Conservation (phyloP, 2,888 invertebrate genomes). For the Hyposoter didymator region DNA sequence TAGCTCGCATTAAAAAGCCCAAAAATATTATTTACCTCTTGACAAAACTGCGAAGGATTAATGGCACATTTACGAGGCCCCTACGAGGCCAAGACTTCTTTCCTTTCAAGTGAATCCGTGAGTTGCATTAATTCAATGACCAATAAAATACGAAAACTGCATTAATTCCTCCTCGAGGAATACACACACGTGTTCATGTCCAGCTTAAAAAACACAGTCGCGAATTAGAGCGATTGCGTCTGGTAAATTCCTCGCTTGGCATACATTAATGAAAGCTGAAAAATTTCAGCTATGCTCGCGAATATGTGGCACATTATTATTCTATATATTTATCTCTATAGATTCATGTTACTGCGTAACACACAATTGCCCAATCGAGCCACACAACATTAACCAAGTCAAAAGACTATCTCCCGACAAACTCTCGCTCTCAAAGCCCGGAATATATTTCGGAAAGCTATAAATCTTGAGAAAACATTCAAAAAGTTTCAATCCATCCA, state of each 20-base stretch:
- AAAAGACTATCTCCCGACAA: conserved; percentile 19
- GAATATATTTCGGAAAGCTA: conserved; percentile 9
- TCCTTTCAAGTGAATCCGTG: conserved; percentile 71
- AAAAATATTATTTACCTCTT: conserved; percentile 42
- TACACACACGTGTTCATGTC: background rate
- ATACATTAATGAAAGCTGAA: conserved; percentile 8
- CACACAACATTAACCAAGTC: conserved; percentile 23
- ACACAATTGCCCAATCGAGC: conserved; percentile 36
- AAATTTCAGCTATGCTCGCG: conserved; percentile 36
- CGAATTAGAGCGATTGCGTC: conserved; percentile 50
- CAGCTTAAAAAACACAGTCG: background rate
- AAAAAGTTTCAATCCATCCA: background rate
- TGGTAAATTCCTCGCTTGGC: conserved; percentile 11
- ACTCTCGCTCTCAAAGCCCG: conserved; percentile 8
- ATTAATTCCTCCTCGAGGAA: conserved; percentile 32
- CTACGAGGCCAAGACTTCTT: conserved; percentile 74
- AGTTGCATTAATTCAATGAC: conserved; percentile 67
- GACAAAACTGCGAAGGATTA: conserved; percentile 52
- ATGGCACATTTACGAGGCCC: conserved; percentile 20
- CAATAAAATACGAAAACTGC: conserved; percentile 7
- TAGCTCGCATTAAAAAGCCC: background rate
- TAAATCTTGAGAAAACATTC: conserved; percentile 14
- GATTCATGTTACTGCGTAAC: conserved; percentile 1
- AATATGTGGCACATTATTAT: conserved; percentile 29
- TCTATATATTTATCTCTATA: background rate